A percentile compares a stretch with the other conserved stretches of the same genome.
Evolutionary conservation across 2,797 vertebrate genomes (phyloP).

Genomic region (Apogon hyalosoma): DNA sequence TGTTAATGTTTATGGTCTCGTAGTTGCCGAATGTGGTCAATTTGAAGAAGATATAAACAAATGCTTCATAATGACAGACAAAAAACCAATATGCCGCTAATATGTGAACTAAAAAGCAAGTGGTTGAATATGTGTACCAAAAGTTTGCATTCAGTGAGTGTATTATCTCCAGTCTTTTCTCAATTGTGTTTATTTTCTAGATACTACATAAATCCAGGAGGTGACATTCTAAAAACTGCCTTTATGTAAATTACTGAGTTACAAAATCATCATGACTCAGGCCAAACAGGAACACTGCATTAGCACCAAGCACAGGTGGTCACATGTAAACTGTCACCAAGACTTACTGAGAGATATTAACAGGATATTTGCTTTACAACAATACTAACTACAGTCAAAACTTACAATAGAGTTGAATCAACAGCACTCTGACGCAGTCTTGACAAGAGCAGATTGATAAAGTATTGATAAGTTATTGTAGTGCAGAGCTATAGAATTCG

Average conservation of each 20-base stretch:
- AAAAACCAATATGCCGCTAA: no score
- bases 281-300: conserved; percentile 1
- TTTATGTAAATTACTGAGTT: conserved; percentile 1
- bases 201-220: no score
- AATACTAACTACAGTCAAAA: conserved; percentile 28
- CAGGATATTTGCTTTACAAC: conserved; percentile 48
- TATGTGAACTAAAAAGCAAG: no score
- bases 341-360: conserved; percentile 17
- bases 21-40: no score
- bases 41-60: no score
- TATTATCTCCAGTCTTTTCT: no score
- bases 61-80: no score
- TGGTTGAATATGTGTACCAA: no score
- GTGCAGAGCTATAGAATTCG: conserved; percentile 18
- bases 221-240: neutral
- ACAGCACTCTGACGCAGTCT: conserved; percentile 46
- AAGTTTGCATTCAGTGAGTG: no score
- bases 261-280: neutral
- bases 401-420: conserved; percentile 37
- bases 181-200: no score
- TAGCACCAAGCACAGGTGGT: neutral
- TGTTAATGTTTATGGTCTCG: no score
- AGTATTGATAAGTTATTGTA: conserved; percentile 33
- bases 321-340: conserved; percentile 11
- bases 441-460: conserved; percentile 57